Conservation (phyloP, 2,888 invertebrate genomes). For the Lacanobia oleracea region DNA sequence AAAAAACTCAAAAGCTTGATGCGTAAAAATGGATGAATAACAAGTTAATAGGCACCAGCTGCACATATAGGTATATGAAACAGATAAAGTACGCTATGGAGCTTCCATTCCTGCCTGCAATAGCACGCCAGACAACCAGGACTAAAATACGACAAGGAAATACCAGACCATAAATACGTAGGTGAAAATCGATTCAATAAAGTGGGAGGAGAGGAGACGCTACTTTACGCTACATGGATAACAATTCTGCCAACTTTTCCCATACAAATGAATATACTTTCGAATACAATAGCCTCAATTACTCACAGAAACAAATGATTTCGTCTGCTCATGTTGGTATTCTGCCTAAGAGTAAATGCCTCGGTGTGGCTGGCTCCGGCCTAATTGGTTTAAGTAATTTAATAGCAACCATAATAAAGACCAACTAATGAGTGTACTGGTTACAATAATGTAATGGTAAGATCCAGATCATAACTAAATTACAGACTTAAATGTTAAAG, state of each 20-base stretch:
- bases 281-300: conserved; percentile 37
- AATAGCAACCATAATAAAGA: conserved; percentile 23
- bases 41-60: neutral
- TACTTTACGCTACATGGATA: conserved; percentile 28
- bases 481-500: conserved; percentile 12
- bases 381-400: conserved; percentile 28
- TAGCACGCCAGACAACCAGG: conserved; percentile 6
- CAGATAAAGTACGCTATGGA: conserved; percentile 4
- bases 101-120: neutral
- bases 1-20: neutral
- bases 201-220: conserved; percentile 37
- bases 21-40: neutral
- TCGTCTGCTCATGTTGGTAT: conserved; percentile 21
- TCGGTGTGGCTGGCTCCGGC: conserved; percentile 12
- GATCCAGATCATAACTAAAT: conserved; percentile 32
- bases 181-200: conserved; percentile 53
- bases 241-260: conserved; percentile 32
- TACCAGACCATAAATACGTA: conserved; percentile 36
- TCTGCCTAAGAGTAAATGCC: conserved; percentile 26
- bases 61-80: neutral
- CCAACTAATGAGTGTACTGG: conserved; percentile 28
- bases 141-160: conserved; percentile 32
- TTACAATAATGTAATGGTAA: conserved; percentile 19
- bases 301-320: conserved; percentile 29
- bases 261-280: conserved; percentile 48